Evolutionary conservation across 1,140 invertebrate species (phyloP), one percentile per base, ranked within the genome.

Genomic region (Drosophila rhopaloa): DNA sequence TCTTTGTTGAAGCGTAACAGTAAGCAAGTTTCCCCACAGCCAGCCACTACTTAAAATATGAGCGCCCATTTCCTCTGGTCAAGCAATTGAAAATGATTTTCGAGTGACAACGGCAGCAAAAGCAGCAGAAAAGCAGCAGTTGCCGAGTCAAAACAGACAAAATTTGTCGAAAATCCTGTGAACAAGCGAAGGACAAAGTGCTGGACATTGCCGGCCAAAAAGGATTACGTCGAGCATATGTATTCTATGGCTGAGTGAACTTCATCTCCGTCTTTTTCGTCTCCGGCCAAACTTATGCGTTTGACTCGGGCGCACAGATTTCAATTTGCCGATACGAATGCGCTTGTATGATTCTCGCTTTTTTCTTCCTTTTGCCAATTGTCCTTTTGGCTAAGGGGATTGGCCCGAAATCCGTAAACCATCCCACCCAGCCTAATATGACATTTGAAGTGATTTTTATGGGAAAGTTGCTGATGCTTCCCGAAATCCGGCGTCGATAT

Each of bases 381-480:
- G 84, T 89, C 76, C 83, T 70, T 62, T 66, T 40, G 73, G 54
- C 54, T 76, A 56, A 76, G 59, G 72, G 58, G 50, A 75, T 70
- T 71, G 65, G 51, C 67, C 67, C 67, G 27, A 71, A 71, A 71
- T 70, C 65, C 67, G 53, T 41, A 63, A 70, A 50, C 65, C 44
- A 70, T 57, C 65, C 65, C 66, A 56, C 48, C 57, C 72, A 54
- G 71, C 53, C 80, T 88, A 89, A 88, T 88, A 88, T 88, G 84
- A 88, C 83, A 88, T 89, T 83, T 88, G 83, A 88, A 88, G 84
- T 88, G 83, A 88, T 88, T 88, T 88, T 88, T 88, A 89, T 86
- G 84, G 84, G 82, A 86, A 85, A 81, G 78, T 86, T 86, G 82
- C 82, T 85, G 78, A 86, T 79, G 73, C 74, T 84, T 84, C 81